Evolutionary conservation across 2,888 invertebrate genomes (phyloP).

Genomic region (Aphodius granarius): DNA sequence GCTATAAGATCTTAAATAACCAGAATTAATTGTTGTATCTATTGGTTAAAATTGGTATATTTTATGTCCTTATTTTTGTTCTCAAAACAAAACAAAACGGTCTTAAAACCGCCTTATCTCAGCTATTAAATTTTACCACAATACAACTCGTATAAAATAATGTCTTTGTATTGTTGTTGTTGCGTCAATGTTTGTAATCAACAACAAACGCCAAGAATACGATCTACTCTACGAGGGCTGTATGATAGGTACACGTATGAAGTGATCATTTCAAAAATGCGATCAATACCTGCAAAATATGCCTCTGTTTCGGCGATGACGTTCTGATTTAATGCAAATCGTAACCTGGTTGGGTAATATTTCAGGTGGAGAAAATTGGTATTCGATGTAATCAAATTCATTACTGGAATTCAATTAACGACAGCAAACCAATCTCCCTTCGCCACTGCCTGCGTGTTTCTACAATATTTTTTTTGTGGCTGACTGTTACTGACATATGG

Average conservation of each 20-base stretch:
- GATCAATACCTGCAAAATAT: no score
- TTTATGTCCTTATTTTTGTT: background rate
- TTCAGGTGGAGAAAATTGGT: no score
- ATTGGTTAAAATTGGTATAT: background rate
- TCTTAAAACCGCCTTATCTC: background rate
- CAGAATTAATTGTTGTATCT: background rate
- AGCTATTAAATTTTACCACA: background rate
- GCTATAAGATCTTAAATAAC: background rate
- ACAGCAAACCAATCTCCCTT: background rate
- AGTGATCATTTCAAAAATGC: no score
- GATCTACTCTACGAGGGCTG: no score
- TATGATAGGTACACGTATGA: no score
- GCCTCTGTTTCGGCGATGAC: no score
- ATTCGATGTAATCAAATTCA: no score
- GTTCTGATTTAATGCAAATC: no score
- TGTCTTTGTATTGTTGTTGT: background rate
- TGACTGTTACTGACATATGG: background rate
- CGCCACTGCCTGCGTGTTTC: background rate
- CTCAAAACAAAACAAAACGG: background rate
- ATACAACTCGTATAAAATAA: background rate
- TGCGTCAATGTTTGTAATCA: background rate
- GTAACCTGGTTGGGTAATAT: no score
- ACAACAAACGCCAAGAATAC: background rate
- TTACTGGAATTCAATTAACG: no score
- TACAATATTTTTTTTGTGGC: background rate